A percentile compares a stretch with the other conserved stretches of the same genome.
Evolutionary conservation across 2,113 vertebrate species (phyloP).

Genomic region (Halcyon malimbica): DNA sequence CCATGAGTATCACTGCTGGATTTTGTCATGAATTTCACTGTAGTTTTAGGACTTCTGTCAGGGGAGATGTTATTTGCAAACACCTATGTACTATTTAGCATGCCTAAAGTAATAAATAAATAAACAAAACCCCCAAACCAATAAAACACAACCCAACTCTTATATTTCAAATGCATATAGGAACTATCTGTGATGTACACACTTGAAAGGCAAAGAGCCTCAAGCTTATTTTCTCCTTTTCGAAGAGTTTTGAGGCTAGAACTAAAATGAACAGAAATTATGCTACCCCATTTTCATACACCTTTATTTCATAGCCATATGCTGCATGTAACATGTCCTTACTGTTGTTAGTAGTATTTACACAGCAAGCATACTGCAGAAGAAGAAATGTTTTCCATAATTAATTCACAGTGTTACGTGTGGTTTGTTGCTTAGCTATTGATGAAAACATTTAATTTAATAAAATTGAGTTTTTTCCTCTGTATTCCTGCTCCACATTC

Average conservation of each 20-base stretch:
- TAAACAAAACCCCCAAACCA: rapidly evolving
- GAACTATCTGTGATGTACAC: neutral
- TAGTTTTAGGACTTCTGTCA: neutral
- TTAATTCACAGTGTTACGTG: slow-evolving; percentile 19
- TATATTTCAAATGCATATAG: neutral
- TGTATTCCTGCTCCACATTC: neutral
- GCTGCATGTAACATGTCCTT: neutral
- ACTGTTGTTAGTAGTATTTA: neutral
- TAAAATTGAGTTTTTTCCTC: slow-evolving; percentile 1
- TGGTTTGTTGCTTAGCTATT: slow-evolving; percentile 11
- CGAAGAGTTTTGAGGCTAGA: neutral
- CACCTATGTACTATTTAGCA: neutral
- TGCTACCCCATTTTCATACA: neutral
- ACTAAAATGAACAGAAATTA: neutral
- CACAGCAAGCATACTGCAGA: neutral
- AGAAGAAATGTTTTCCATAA: slow-evolving; percentile 10
- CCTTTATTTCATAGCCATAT: neutral
- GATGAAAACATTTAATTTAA: slow-evolving; percentile 54
- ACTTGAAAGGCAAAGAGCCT: neutral
- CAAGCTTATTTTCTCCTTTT: neutral
- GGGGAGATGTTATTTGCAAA: neutral
- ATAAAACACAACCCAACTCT: neutral
- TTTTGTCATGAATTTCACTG: neutral
- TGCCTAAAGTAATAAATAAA: neutral
- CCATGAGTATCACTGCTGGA: neutral